phyloP scores from a whole-genome alignment of 2,113 vertebrate species.

The Pseudorhombus dupliciocellatus region DNA sequence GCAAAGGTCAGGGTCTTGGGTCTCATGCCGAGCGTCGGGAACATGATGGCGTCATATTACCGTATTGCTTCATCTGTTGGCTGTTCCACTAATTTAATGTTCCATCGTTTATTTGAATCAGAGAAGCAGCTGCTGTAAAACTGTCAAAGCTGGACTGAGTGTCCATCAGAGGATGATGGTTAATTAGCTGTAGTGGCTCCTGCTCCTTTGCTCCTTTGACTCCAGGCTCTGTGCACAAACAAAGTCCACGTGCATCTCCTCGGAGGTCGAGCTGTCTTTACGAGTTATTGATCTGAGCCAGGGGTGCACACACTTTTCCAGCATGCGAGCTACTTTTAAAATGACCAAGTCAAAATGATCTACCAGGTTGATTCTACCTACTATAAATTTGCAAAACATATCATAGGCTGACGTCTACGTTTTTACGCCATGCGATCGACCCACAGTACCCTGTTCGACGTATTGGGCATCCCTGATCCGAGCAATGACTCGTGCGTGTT shows the following conservation, averaged over 20 bases:
- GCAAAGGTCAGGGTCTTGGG: neutral
- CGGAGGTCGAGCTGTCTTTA: slow-evolving; percentile 3
- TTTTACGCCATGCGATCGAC: too few relatives aligned
- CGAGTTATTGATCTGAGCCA: slow-evolving; percentile 38
- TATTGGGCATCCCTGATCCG: too few relatives aligned
- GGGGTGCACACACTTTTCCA: too few relatives aligned
- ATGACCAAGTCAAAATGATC: too few relatives aligned
- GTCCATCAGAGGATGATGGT: slow-evolving; percentile 38
- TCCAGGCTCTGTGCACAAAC: slow-evolving; percentile 6
- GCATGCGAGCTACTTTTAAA: too few relatives aligned
- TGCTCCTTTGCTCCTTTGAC: slow-evolving; percentile 6
- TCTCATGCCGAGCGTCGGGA: slow-evolving; percentile 4
- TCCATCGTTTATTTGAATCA: too few relatives aligned
- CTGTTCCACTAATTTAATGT: neutral
- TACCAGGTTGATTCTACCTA: too few relatives aligned
- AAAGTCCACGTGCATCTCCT: neutral
- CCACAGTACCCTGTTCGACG: neutral
- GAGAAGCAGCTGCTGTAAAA: slow-evolving; percentile 53
- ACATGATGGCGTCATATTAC: slow-evolving; percentile 1
- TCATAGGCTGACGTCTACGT: too few relatives aligned
- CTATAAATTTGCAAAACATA: too few relatives aligned
- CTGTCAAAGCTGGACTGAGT: slow-evolving; percentile 39
- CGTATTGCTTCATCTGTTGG: neutral
- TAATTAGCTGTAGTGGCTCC: slow-evolving; percentile 42
- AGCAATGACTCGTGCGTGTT: neutral